phyloP scores from a whole-genome alignment of 1,140 invertebrate species.

The Agrilus planipennis region DNA sequence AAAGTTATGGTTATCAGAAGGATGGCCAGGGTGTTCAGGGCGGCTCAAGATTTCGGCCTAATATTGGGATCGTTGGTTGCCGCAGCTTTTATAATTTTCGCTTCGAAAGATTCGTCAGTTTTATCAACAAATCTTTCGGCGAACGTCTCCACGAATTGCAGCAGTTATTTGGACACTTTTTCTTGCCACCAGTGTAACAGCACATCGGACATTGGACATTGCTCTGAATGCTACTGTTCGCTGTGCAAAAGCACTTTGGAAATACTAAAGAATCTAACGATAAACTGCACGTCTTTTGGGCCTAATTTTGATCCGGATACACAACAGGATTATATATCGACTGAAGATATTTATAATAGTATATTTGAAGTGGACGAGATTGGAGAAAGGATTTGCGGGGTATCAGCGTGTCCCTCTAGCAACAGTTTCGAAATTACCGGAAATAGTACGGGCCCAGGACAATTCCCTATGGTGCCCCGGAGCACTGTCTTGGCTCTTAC shows the following conservation, averaged over 20 bases:
- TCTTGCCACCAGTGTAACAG: too few species aligned
- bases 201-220: too few species aligned
- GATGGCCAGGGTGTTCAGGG: slow-evolving; percentile 35
- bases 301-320: too few species aligned
- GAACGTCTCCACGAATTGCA: too few species aligned
- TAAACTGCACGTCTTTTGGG: slow-evolving; percentile 27
- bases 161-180: too few species aligned
- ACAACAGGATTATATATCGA: too few species aligned
- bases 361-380: slow-evolving; percentile 37
- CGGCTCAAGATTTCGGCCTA: slow-evolving; percentile 46
- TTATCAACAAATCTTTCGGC: too few species aligned
- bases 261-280: slow-evolving; percentile 15
- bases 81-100: too few species aligned
- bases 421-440: background rate
- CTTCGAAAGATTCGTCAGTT: too few species aligned
- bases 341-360: too few species aligned
- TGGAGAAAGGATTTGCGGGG: slow-evolving; percentile 40
- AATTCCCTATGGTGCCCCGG: slow-evolving; percentile 28
- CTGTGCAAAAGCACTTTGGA: background rate
- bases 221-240: background rate
- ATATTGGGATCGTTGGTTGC: slow-evolving; percentile 40
- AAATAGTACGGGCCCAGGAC: background rate
- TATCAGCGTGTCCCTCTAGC: slow-evolving; percentile 37
- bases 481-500: slow-evolving; percentile 37
- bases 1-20: slow-evolving; percentile 33